phyloP scores from a whole-genome alignment of 2,888 invertebrate genomes.

The Subacronicta megacephala region DNA sequence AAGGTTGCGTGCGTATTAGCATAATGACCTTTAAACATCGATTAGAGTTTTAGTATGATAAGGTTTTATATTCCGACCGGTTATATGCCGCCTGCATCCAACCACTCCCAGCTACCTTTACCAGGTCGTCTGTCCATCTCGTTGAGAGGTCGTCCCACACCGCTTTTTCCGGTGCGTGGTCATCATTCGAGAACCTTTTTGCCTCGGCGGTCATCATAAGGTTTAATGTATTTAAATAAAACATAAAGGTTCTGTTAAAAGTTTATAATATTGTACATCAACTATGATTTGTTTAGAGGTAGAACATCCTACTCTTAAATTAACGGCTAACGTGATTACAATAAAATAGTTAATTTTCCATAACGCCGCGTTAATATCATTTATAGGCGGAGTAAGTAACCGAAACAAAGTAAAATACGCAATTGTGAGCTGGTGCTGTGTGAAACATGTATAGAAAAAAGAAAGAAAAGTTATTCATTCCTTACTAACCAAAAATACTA shows the following conservation, averaged over 20 bases:
- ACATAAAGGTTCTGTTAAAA: slow-evolving; percentile 79
- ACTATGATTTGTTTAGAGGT: slow-evolving; percentile 89
- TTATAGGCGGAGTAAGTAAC: slow-evolving; percentile 85
- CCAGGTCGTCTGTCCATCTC: too few species aligned
- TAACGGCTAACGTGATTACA: slow-evolving; percentile 85
- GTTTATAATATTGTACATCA: slow-evolving; percentile 88
- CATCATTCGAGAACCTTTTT: too few species aligned
- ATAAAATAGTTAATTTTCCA: slow-evolving; percentile 78
- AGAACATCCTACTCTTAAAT: slow-evolving; percentile 88
- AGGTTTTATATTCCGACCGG: too few species aligned
- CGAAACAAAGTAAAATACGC: slow-evolving; percentile 64
- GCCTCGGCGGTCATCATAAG: too few species aligned
- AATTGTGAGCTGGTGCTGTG: slow-evolving; percentile 31
- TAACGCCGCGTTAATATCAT: slow-evolving; percentile 81
- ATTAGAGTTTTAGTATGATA: background rate
- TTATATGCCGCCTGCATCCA: too few species aligned
- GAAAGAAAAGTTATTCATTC: too few species aligned
- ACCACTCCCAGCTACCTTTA: too few species aligned
- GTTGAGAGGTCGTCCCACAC: too few species aligned
- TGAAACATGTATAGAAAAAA: background rate
- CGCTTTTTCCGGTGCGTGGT: too few species aligned
- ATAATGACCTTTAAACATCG: too few species aligned
- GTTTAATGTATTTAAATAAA: slow-evolving; percentile 67
- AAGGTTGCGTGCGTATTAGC: too few species aligned
- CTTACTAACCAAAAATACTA: too few species aligned